Percentiles rank a stretch among this genome's conserved stretches.
These are phyloP conservation scores for Pyrochroa serraticornis DNA, from an alignment of 2,888 invertebrate species.

Conservation along the genomic window DNA sequence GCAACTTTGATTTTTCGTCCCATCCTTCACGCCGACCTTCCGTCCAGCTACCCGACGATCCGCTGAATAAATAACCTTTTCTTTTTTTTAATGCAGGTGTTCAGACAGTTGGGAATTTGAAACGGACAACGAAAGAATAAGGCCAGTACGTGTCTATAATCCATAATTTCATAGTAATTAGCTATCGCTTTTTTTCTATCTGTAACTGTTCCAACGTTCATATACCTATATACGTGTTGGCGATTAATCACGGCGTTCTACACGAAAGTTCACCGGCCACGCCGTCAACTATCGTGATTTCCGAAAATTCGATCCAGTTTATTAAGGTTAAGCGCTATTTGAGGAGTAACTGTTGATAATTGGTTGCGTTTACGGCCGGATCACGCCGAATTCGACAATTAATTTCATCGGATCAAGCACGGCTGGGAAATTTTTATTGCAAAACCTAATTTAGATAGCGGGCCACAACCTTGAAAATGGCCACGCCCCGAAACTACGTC, in stretches of 20 bases:
- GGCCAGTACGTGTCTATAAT: constrained; percentile 46
- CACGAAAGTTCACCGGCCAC: constrained; percentile 33
- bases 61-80: too few species aligned
- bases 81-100: constrained; percentile 35
- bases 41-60: too few species aligned
- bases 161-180: constrained; percentile 45
- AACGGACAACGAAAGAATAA: constrained; percentile 36
- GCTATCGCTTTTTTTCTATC: constrained; percentile 39
- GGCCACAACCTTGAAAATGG: too few species aligned
- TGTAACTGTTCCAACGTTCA: constrained; percentile 34
- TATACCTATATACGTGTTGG: constrained; percentile 34
- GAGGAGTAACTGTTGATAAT: constrained; percentile 15
- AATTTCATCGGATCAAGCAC: too few species aligned
- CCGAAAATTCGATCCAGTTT: constrained; percentile 34
- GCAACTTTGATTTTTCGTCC: too few species aligned
- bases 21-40: too few species aligned
- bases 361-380: background rate
- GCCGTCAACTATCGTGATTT: constrained; percentile 35
- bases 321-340: constrained; percentile 21
- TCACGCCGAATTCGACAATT: constrained; percentile 7
- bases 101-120: constrained; percentile 32
- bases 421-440: too few species aligned
- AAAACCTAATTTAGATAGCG: too few species aligned
- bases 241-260: constrained; percentile 41
- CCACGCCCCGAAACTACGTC: too few species aligned